A percentile compares a stretch with the other conserved stretches of the same genome.
Evolutionary conservation across 2,113 vertebrate species (phyloP).

Genomic region (Limnothrissa miodon): DNA sequence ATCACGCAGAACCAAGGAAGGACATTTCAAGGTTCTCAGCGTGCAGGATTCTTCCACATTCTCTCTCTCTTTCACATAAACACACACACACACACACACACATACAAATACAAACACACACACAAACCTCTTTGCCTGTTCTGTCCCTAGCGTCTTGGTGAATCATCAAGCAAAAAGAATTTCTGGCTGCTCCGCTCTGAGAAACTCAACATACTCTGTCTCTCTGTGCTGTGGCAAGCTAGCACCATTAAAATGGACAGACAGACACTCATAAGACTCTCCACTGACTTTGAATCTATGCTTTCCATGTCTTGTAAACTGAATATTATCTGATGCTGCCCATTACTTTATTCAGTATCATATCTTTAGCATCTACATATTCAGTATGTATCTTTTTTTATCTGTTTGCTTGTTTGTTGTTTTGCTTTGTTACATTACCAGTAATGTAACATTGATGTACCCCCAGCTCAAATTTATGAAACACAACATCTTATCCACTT

Average conservation of each 20-base stretch:
- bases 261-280: neutral
- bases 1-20: constrained; percentile 56
- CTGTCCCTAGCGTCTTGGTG: neutral
- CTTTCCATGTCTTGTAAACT: neutral
- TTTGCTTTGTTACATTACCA: neutral
- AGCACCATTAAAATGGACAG: neutral
- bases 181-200: neutral
- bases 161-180: neutral
- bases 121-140: neutral
- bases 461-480: too few species aligned
- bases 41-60: neutral
- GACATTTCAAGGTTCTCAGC: neutral
- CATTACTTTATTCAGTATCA: too few species aligned
- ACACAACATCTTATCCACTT: too few species aligned
- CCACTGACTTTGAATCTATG: neutral
- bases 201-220: neutral
- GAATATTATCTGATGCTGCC: neutral
- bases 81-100: neutral
- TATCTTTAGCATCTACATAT: too few species aligned
- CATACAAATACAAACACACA: neutral
- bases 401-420: neutral
- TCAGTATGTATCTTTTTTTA: too few species aligned
- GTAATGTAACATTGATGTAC: too few species aligned
- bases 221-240: neutral
- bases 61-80: neutral